Evolutionary conservation across 1,140 invertebrate genomes (phyloP), one percentile per base, ranked within the genome.

Genomic region (Papilio machaon): DNA sequence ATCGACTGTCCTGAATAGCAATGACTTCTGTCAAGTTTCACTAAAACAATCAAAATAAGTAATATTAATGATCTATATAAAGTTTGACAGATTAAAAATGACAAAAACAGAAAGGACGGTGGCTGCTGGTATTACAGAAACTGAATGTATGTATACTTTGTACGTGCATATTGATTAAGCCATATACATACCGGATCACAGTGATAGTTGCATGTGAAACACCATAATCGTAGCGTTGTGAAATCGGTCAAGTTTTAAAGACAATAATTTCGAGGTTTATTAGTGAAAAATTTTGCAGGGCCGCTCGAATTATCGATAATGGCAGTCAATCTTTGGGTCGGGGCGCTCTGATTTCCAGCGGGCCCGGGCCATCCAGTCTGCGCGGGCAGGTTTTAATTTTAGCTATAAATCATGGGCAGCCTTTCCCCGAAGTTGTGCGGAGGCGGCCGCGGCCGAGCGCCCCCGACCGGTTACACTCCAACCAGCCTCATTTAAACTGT

Each of bases 401-500:
- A 90, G 86, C 86, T 90, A 90, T 94, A 94, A 92, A 90, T 93
- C 90, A 94, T 91, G 85, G 85, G 80, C 85, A 85, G 86, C 90
- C 91, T 93, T 94, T 94, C 91, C 89, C 92, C 91, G 90, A 91
- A 92, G 88, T 89, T 84, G 81, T 78, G 91, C 88, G 88, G 88
- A 90, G 89, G 88, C 87, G 86, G 88, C 82, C 81, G 88, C 87
- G 86, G 88, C 82, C 81, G 85, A 83, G 80, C 80, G 89, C 83
- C 85, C 88, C 75, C 84, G 89, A 92, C 92, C 91, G 92, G 92
- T 93, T 89, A 87, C 73, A 88, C 91, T 87, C 85, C 89, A 83
- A 89, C 87, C 91, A 91, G 90, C 90, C 93, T 94, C 92, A 93
- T 94, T 94, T 94, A 94, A 94, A 94, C 93, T 94, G 91, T 94